A percentile compares a stretch with the other conserved stretches of the same genome.
Evolutionary conservation across 2,797 vertebrate species (phyloP).

Genomic region (Tamandua tetradactyla): DNA sequence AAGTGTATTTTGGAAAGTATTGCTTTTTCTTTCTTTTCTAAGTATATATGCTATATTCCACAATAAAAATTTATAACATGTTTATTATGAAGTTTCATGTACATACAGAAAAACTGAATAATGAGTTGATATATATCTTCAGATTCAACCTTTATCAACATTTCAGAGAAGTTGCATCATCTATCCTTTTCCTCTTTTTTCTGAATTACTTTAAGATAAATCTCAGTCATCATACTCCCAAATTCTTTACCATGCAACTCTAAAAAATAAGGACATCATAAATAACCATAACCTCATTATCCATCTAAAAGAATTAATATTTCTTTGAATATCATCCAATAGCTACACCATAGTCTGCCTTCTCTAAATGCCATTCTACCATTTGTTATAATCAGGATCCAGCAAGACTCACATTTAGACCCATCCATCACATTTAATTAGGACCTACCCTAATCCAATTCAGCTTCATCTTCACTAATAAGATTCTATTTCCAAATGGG

Average conservation of each 20-base stretch:
- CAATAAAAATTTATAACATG: constrained; percentile 12
- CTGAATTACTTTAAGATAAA: constrained; percentile 9
- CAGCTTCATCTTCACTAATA: no score
- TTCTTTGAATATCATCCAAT: background rate
- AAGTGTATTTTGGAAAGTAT: no score
- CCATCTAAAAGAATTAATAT: background rate
- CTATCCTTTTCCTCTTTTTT: background rate
- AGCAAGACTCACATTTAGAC: background rate
- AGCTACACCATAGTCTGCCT: background rate
- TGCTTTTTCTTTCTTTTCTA: no score
- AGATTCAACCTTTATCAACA: background rate
- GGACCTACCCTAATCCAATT: no score
- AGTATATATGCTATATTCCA: no score
- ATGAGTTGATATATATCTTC: background rate
- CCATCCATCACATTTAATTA: no score
- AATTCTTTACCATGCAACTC: background rate
- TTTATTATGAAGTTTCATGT: constrained; percentile 36
- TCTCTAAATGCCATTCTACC: background rate
- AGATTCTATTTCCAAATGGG: no score
- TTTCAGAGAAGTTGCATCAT: background rate
- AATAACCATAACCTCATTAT: background rate
- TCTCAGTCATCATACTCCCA: background rate
- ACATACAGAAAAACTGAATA: background rate
- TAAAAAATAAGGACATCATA: background rate
- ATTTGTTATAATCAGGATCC: constrained; percentile 8